A percentile compares a stretch with the other conserved stretches of the same genome.
Evolutionary conservation across 1,140 invertebrate genomes (phyloP).

Genomic region (Drosophila yakuba): DNA sequence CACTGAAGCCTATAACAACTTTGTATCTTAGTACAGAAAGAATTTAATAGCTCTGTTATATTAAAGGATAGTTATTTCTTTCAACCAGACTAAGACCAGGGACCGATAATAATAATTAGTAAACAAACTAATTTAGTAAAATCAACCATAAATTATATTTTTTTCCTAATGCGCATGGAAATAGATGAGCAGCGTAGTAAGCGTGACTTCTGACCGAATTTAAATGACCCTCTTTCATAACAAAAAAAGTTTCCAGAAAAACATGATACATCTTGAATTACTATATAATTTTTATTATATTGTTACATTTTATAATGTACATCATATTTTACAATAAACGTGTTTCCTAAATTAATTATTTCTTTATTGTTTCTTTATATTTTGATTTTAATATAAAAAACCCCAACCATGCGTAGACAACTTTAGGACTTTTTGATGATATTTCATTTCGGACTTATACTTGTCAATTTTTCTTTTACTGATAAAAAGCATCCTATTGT

Average conservation of each 20-base stretch:
- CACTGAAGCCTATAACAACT: no score
- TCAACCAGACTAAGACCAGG: no score
- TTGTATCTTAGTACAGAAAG: no score
- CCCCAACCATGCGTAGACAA: constrained; percentile 74
- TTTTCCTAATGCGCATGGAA: no score
- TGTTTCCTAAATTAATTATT: constrained; percentile 23
- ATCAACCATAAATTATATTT: no score
- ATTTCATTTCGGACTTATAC: background rate
- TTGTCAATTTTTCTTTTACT: constrained; percentile 8
- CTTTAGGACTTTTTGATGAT: constrained; percentile 16
- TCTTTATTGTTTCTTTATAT: constrained; percentile 4
- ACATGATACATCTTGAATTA: background rate
- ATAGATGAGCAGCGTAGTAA: no score
- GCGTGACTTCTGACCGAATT: no score
- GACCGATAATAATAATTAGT: no score
- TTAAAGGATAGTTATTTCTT: no score
- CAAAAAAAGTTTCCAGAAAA: background rate
- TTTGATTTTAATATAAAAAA: constrained; percentile 42
- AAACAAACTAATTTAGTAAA: no score
- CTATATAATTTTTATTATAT: constrained; percentile 18
- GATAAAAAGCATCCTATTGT: constrained; percentile 16
- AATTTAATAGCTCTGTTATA: no score
- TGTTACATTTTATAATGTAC: constrained; percentile 47
- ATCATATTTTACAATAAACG: constrained; percentile 56
- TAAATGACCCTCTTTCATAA: no score